A percentile compares a stretch with the other conserved stretches of the same genome.
Evolutionary conservation across 2,888 invertebrate genomes (phyloP).

Genomic region (Tipula unca): DNA sequence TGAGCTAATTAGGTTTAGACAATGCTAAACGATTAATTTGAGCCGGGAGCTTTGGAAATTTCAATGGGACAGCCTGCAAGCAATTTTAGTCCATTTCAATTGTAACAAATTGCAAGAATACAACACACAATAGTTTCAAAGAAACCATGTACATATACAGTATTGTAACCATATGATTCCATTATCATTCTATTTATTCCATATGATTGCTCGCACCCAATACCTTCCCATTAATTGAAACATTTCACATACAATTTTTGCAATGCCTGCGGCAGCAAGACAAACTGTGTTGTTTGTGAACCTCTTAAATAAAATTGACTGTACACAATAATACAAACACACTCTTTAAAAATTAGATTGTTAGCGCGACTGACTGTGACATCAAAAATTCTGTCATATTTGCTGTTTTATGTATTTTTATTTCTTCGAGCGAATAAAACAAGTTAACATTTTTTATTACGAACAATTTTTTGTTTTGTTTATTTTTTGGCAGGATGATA

Average conservation of each 20-base stretch:
- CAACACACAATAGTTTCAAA: no score
- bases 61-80: no score
- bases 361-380: neutral
- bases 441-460: slow-evolving; percentile 14
- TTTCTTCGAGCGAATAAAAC: neutral
- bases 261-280: neutral
- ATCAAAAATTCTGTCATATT: neutral
- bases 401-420: neutral
- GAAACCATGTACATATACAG: no score
- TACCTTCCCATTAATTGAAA: neutral
- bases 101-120: no score
- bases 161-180: no score
- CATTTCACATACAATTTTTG: neutral
- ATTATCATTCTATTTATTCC: no score
- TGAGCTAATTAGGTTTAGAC: no score
- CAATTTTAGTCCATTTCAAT: no score
- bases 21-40: no score
- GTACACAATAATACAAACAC: neutral
- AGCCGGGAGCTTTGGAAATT: no score
- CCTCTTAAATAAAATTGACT: neutral
- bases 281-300: neutral
- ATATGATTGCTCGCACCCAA: no score
- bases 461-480: neutral
- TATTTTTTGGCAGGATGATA: neutral
- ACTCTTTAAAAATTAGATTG: neutral